These are phyloP conservation scores for Pedetes capensis DNA, from an alignment of 2,113 vertebrate genomes.

Conservation along the genomic window DNA sequence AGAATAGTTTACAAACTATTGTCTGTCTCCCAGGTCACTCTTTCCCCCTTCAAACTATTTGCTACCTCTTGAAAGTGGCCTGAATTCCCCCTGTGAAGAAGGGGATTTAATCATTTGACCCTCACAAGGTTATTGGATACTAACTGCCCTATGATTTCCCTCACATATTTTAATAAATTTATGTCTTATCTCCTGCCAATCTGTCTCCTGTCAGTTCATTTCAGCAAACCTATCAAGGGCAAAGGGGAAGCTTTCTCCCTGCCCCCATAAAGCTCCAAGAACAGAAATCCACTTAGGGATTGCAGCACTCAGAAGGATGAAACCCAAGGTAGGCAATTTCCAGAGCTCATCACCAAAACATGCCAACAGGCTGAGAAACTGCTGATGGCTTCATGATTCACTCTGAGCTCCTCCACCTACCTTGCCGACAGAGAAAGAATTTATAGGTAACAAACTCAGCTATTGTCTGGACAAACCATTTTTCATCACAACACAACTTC, in stretches of 20 bases:
- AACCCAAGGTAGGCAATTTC: background rate
- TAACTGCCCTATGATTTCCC: background rate
- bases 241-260: background rate
- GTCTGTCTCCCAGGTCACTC: background rate
- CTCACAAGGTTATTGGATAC: no score
- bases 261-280: background rate
- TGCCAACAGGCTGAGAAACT: background rate
- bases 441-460: background rate
- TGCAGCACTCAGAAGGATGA: background rate
- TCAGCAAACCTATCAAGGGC: background rate
- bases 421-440: background rate
- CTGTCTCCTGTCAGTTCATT: background rate
- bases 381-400: background rate
- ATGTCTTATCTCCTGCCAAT: background rate
- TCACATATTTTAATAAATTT: background rate
- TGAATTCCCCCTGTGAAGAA: background rate
- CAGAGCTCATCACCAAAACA: background rate
- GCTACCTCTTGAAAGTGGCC: background rate
- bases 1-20: background rate
- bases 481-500: background rate
- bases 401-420: background rate
- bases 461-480: background rate
- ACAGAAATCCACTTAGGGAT: background rate
- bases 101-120: rapidly evolving
- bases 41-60: background rate